Conservation (phyloP, 2,113 vertebrate species). For the Psittacus erithacus region DNA sequence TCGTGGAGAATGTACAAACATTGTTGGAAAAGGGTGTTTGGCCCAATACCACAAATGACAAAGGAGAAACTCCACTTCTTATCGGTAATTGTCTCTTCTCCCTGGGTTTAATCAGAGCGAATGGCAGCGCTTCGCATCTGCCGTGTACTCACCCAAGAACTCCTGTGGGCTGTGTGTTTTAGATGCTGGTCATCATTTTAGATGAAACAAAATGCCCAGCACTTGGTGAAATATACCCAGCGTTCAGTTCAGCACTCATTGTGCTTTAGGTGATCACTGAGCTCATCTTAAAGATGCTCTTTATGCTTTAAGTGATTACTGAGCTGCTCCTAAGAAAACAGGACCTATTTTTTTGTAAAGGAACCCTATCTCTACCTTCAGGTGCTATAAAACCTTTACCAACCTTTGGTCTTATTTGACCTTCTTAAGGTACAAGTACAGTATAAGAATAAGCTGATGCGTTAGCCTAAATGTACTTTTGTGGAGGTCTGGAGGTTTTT, state of each 20-base stretch:
- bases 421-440: background rate
- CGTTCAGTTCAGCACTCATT: background rate
- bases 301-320: background rate
- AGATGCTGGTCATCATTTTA: background rate
- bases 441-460: background rate
- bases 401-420: background rate
- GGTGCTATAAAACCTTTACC: background rate
- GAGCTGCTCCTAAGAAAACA: background rate
- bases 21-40: constrained; percentile 83
- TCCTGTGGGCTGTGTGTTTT: background rate
- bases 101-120: background rate
- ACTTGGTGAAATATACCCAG: background rate
- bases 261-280: background rate
- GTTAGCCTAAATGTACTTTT: background rate
- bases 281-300: background rate
- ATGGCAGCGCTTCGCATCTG: background rate
- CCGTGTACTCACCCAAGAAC: background rate
- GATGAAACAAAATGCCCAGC: background rate
- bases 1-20: constrained; percentile 73
- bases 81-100: constrained; percentile 73
- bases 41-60: constrained; percentile 83
- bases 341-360: background rate
- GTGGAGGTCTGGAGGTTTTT: background rate
- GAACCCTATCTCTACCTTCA: background rate
- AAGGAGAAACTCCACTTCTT: constrained; percentile 84